A percentile compares a stretch with the other conserved stretches of the same genome.
Evolutionary conservation across 2,113 vertebrate genomes (phyloP).

Genomic region (Dolichotis patagonum): DNA sequence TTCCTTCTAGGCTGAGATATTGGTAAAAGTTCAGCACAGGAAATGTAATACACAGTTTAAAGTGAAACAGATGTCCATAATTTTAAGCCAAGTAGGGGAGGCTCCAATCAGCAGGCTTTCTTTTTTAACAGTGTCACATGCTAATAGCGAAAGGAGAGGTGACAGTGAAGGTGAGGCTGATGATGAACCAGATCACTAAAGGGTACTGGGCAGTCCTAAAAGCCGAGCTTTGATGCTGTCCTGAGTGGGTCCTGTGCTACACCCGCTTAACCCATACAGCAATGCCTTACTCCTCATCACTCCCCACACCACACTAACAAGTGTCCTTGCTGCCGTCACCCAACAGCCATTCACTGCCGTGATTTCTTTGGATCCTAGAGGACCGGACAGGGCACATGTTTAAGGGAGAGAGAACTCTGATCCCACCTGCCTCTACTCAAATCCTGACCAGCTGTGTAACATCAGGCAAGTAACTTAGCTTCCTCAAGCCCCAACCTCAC

Average conservation of each 20-base stretch:
- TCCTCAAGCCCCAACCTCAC: neutral
- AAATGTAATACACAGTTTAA: neutral
- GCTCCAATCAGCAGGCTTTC: neutral
- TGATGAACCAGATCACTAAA: neutral
- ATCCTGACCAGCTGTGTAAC: neutral
- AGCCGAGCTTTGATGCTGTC: neutral
- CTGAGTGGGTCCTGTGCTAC: neutral
- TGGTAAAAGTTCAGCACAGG: neutral
- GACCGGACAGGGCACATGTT: neutral
- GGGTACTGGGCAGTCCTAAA: neutral
- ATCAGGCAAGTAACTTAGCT: neutral
- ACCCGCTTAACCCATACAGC: neutral
- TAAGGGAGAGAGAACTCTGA: neutral
- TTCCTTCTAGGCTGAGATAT: neutral
- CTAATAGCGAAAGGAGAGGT: neutral
- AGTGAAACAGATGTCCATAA: neutral
- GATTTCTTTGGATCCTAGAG: neutral
- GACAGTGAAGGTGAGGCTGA: neutral
- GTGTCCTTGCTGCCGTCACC: neutral
- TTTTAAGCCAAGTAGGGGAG: neutral
- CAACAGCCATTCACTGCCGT: neutral
- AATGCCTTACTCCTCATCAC: neutral
- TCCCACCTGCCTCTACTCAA: neutral
- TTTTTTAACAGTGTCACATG: neutral
- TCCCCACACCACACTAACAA: fast-evolving